Evolutionary conservation across 2,797 vertebrate species (phyloP).

Genomic region (Hirundo rustica): DNA sequence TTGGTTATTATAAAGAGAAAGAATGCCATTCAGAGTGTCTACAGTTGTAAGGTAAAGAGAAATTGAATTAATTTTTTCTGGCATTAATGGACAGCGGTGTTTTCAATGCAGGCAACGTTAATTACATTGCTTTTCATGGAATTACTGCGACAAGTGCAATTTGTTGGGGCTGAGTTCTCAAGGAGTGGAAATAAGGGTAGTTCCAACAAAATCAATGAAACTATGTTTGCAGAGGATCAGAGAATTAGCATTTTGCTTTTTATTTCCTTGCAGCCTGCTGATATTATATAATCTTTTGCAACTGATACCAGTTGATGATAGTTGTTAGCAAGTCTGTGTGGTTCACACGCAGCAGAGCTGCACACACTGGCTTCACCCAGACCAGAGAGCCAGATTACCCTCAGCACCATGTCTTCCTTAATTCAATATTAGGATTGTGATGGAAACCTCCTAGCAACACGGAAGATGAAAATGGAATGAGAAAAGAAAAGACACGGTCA

Average conservation of each 20-base stretch:
- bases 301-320: background rate
- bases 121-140: background rate
- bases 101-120: background rate
- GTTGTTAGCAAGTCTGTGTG: background rate
- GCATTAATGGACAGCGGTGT: background rate
- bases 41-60: background rate
- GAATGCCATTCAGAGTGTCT: background rate
- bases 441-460: constrained; percentile 55
- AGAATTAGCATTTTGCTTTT: background rate
- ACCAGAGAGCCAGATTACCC: background rate
- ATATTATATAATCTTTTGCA: background rate
- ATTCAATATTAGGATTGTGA: constrained; percentile 50
- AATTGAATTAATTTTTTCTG: background rate
- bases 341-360: background rate
- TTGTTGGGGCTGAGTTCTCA: background rate
- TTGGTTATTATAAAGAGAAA: background rate
- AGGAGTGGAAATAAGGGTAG: background rate
- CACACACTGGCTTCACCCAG: background rate
- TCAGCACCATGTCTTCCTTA: background rate
- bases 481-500: background rate
- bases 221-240: background rate
- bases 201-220: background rate
- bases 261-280: background rate
- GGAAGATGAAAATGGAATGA: background rate
- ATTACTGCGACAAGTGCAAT: background rate